A percentile compares a stretch with the other conserved stretches of the same genome.
These are phyloP conservation scores for Dasypus novemcinctus DNA, from an alignment of 2,113 vertebrate species.

Conservation along the genomic window DNA sequence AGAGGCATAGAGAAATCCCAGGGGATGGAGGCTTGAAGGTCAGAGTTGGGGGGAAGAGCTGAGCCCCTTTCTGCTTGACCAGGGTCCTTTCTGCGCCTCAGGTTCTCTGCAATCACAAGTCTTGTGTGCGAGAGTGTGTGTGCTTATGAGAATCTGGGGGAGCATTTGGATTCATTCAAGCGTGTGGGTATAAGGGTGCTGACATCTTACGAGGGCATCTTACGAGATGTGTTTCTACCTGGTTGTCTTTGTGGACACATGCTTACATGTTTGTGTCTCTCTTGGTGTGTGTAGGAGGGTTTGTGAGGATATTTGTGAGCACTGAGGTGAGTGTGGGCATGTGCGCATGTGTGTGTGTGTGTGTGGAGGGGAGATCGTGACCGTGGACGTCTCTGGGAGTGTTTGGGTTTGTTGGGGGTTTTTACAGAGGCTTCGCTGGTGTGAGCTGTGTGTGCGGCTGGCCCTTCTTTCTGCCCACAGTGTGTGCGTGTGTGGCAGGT, in stretches of 20 bases:
- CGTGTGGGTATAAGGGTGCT: background rate
- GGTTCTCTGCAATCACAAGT: background rate
- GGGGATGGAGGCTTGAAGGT: background rate
- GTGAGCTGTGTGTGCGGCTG: background rate
- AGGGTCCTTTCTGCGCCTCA: background rate
- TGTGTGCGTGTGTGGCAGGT: background rate
- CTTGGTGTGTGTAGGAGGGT: background rate
- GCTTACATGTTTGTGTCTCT: background rate
- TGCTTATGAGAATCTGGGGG: background rate
- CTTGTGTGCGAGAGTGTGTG: background rate
- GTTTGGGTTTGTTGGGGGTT: background rate
- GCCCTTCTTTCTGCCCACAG: background rate
- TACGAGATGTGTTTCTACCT: background rate
- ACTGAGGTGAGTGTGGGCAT: background rate
- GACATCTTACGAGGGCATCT: background rate
- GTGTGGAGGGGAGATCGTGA: background rate
- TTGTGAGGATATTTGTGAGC: background rate
- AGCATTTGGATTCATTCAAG: background rate
- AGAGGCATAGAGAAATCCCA: background rate
- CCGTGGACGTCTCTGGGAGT: too few relatives aligned
- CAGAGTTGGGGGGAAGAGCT: background rate
- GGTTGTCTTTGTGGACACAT: background rate
- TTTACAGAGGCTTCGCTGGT: background rate
- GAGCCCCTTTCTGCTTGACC: background rate
- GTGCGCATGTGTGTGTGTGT: background rate